A percentile compares a stretch with the other conserved stretches of the same genome.
phyloP scores from a whole-genome alignment of 2,113 vertebrate species.

The Opisthocomus hoazin region DNA sequence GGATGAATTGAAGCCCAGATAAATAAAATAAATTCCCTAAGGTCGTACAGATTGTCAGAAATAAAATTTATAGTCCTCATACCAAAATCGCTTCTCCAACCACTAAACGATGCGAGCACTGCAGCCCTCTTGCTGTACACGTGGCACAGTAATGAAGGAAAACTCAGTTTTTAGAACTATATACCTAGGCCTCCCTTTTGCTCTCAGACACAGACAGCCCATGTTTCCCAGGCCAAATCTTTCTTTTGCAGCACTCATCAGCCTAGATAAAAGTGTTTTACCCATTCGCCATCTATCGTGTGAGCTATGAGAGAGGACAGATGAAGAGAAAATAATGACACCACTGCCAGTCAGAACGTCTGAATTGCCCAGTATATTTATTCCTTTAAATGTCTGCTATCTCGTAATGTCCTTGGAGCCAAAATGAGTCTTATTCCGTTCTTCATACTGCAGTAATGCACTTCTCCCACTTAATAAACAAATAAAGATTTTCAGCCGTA shows the following conservation, averaged over 20 bases:
- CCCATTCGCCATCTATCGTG: not conserved
- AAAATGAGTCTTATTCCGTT: not conserved
- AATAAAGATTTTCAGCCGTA: not conserved
- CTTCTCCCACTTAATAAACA: slow-evolving; percentile 17
- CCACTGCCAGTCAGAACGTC: not conserved
- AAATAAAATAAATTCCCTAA: slow-evolving; percentile 10
- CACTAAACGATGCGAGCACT: not conserved
- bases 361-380: not conserved
- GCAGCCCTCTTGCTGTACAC: not conserved
- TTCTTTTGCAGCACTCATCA: not conserved
- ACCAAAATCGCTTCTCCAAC: not conserved
- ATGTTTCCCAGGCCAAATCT: not conserved
- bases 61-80: not conserved
- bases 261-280: not conserved
- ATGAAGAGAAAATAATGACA: slow-evolving; percentile 14
- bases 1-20: not conserved
- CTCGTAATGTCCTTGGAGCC: slow-evolving; percentile 1
- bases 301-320: not conserved
- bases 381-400: slow-evolving; percentile 2
- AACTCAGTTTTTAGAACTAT: not conserved
- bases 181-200: not conserved
- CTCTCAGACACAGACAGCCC: not conserved
- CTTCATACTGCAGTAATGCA: not conserved
- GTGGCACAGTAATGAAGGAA: not conserved
- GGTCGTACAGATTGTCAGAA: not conserved